These are phyloP conservation scores for Centropristis striata DNA, from an alignment of 2,113 vertebrate genomes.

Conservation along the genomic window DNA sequence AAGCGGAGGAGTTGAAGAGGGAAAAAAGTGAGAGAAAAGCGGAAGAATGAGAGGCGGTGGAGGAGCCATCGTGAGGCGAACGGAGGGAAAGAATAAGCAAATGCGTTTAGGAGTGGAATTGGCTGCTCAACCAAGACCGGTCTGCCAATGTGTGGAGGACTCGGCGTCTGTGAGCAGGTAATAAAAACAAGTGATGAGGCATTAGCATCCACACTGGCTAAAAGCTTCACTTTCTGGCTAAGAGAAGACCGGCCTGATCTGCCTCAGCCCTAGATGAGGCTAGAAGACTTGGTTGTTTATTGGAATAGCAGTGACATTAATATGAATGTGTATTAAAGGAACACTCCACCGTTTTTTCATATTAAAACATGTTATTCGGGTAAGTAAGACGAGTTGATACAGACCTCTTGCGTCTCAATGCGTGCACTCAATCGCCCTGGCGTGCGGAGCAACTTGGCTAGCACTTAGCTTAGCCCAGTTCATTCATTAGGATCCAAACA, in stretches of 20 bases:
- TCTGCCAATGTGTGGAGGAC: constrained; percentile 56
- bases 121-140: constrained; percentile 73
- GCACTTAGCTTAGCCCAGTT: too few species aligned
- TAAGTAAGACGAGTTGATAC: too few species aligned
- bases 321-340: neutral
- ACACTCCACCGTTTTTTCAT: too few species aligned
- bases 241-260: constrained; percentile 25
- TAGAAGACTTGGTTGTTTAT: neutral
- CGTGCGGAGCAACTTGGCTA: too few species aligned
- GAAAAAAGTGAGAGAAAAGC: constrained; percentile 5
- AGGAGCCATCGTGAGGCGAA: constrained; percentile 38
- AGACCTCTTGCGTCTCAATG: too few species aligned
- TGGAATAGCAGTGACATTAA: neutral
- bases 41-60: constrained; percentile 18
- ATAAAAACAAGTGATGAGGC: constrained; percentile 82
- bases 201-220: constrained; percentile 54
- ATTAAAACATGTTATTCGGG: too few species aligned
- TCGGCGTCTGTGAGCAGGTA: constrained; percentile 68
- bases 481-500: too few species aligned
- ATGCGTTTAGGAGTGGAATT: constrained; percentile 70
- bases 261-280: constrained; percentile 17
- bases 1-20: constrained; percentile 28
- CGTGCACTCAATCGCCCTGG: too few species aligned
- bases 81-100: constrained; percentile 54
- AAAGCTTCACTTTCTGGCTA: constrained; percentile 31